phyloP scores from a whole-genome alignment of 2,113 vertebrate genomes.

The Pao palembangensis region DNA sequence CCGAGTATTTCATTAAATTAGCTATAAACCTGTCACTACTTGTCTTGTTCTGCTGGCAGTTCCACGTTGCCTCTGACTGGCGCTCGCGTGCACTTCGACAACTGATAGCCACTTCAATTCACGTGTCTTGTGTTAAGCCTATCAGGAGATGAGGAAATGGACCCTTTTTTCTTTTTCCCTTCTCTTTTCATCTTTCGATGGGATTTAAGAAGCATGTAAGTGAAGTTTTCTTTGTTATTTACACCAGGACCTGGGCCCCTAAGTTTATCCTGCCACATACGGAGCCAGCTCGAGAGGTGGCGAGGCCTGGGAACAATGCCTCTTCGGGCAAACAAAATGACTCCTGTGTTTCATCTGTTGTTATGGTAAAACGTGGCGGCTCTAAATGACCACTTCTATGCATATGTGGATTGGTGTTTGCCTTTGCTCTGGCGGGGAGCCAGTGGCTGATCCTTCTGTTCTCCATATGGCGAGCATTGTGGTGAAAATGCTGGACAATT shows the following conservation, averaged over 20 bases:
- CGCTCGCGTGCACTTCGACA: conserved; percentile 30
- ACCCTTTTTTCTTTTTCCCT: conserved; percentile 59
- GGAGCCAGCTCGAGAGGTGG: conserved; percentile 75
- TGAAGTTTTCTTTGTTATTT: conserved; percentile 75
- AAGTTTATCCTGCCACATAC: conserved; percentile 78
- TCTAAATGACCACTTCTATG: conserved; percentile 73
- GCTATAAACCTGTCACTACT: too few relatives aligned
- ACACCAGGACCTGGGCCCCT: conserved; percentile 70
- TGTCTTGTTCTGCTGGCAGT: too few relatives aligned
- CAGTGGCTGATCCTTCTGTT: conserved; percentile 84
- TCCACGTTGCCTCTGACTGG: background rate
- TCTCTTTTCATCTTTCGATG: conserved; percentile 65
- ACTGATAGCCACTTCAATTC: conserved; percentile 59
- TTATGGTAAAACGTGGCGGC: conserved; percentile 76
- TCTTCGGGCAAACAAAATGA: conserved; percentile 69
- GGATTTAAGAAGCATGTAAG: conserved; percentile 78
- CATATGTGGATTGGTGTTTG: conserved; percentile 79
- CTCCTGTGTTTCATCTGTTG: conserved; percentile 77
- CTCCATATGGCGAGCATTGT: conserved; percentile 88
- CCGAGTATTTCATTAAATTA: too few relatives aligned
- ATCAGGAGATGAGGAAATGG: conserved; percentile 67
- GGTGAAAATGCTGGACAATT: conserved; percentile 82
- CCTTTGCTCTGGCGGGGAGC: conserved; percentile 74
- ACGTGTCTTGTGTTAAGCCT: conserved; percentile 69
- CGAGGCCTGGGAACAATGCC: conserved; percentile 70